A percentile compares a stretch with the other conserved stretches of the same genome.
Evolutionary conservation across 2,888 invertebrate genomes (phyloP).

Genomic region (Stenurella melanura): DNA sequence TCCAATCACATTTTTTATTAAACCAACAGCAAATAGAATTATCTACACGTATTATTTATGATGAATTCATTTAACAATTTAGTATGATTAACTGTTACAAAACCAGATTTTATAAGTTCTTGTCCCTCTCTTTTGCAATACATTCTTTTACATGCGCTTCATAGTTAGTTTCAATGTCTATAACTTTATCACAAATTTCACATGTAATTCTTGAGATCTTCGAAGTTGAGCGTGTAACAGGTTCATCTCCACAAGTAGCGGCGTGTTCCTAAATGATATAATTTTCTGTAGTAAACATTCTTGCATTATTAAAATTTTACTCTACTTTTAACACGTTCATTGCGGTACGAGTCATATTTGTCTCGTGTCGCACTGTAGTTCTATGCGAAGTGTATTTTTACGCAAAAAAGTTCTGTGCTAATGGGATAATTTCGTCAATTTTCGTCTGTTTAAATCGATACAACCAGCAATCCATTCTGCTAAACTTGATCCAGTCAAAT

Average conservation of each 20-base stretch:
- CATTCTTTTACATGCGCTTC: slow-evolving; percentile 53
- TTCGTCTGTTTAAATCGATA: too few species aligned
- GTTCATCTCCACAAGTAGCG: slow-evolving; percentile 52
- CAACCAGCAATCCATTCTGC: too few species aligned
- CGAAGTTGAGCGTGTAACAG: slow-evolving; percentile 36
- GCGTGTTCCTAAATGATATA: slow-evolving; percentile 53
- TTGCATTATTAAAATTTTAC: too few species aligned
- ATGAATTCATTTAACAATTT: slow-evolving; percentile 13
- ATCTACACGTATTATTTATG: background rate
- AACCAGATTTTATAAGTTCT: slow-evolving; percentile 18
- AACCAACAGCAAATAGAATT: background rate
- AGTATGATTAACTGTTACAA: background rate
- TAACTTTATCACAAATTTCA: slow-evolving; percentile 50
- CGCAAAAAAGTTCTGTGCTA: too few species aligned
- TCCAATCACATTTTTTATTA: background rate
- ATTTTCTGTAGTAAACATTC: background rate
- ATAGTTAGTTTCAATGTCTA: slow-evolving; percentile 47
- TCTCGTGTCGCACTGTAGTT: too few species aligned
- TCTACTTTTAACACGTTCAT: too few species aligned
- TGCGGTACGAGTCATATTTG: too few species aligned
- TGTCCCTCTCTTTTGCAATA: slow-evolving; percentile 13
- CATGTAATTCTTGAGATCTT: slow-evolving; percentile 47
- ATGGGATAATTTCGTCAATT: too few species aligned
- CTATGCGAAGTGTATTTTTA: too few species aligned
- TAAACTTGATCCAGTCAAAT: too few species aligned